Evolutionary conservation across 2,797 vertebrate genomes (phyloP).

Genomic region (Clarias platycephalus): DNA sequence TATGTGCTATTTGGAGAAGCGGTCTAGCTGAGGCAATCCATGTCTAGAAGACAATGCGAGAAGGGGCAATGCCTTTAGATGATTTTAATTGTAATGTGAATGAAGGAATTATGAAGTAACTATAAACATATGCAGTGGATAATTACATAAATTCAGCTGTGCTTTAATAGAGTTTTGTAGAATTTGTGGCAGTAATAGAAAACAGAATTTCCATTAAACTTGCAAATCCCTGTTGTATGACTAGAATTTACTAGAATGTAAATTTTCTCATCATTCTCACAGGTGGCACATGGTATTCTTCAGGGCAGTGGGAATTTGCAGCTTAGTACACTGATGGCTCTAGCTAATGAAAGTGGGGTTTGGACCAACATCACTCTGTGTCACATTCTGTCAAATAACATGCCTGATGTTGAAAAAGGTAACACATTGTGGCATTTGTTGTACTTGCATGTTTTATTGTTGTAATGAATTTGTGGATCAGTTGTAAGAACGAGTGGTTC

Average conservation of each 20-base stretch:
- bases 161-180: background rate
- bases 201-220: background rate
- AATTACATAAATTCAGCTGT: background rate
- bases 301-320: constrained; percentile 90
- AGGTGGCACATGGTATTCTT: constrained; percentile 92
- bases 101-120: background rate
- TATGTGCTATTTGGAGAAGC: background rate
- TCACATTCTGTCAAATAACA: constrained; percentile 87
- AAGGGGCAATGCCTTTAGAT: background rate
- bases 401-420: constrained; percentile 87
- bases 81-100: background rate
- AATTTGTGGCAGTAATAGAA: background rate
- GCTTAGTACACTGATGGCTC: constrained; percentile 84
- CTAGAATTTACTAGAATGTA: background rate
- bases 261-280: constrained; percentile 47
- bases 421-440: constrained; percentile 17
- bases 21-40: background rate
- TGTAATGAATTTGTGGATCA: background rate
- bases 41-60: background rate
- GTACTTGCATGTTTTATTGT: background rate
- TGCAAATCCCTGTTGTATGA: background rate
- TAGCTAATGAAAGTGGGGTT: constrained; percentile 89
- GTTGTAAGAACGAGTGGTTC: background rate
- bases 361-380: constrained; percentile 90
- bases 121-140: background rate